Evolutionary conservation across 2,113 vertebrate genomes (phyloP).

Genomic region (Trichechus manatus): DNA sequence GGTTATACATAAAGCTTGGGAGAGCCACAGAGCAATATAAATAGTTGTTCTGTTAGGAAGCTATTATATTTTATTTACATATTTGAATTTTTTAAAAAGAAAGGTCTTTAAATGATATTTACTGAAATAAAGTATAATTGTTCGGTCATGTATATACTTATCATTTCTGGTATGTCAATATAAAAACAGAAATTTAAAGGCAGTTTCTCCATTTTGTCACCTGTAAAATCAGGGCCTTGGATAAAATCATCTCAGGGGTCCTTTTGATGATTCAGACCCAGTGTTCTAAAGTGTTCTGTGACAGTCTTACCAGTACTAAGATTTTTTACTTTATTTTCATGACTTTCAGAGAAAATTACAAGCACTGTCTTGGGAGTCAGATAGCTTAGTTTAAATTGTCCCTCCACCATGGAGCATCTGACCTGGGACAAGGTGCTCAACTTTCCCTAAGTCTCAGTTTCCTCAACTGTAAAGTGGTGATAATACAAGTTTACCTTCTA

Average conservation of each 20-base stretch:
- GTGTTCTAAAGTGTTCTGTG: background rate
- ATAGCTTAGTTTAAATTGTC: background rate
- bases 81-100: background rate
- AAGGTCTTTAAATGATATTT: slow-evolving; percentile 1
- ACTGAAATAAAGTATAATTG: background rate
- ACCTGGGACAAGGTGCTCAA: background rate
- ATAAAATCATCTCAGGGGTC: background rate
- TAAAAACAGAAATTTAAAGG: background rate
- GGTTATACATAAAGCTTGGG: background rate
- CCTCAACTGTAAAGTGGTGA: background rate
- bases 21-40: background rate
- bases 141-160: background rate
- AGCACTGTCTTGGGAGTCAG: background rate
- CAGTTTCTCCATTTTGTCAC: background rate
- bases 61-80: background rate
- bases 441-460: background rate
- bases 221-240: background rate
- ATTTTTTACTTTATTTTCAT: background rate
- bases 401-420: background rate
- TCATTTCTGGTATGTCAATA: background rate
- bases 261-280: background rate
- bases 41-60: background rate
- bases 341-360: background rate
- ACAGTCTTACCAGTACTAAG: background rate
- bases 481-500: background rate